Evolutionary conservation across 2,113 vertebrate species (phyloP), one percentile per base, ranked within the genome.

Genomic region (Motacilla tschutschensis): DNA sequence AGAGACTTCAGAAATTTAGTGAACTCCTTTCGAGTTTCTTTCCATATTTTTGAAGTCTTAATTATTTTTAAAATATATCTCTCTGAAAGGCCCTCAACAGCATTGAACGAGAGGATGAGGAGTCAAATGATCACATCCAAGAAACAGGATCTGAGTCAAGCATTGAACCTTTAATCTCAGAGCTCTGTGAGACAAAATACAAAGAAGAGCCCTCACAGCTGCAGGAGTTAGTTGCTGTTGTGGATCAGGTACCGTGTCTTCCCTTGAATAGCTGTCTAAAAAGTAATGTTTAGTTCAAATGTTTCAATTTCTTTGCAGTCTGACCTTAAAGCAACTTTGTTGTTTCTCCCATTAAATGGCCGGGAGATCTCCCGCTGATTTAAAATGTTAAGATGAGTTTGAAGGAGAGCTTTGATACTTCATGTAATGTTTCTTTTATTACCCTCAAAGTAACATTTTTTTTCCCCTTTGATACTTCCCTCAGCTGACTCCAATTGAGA

Each of bases 401-500:
- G 55, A 71, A 73, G 78, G 55, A 77, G 29, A 55, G 15, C 48
- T 81, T 87, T 85, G 50, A 51, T 60, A 70, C 22, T 84, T 83
- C 17, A 28, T 19, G 16, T 43, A 40, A 21, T 6, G 4, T 62
- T 63, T 60, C 31, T 65, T 71, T 64, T 82, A 12, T 66, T 85
- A n/a, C 40, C 22, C 2, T 63, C 25, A 85, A 9, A 33, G 60
- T 90, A 35, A 81, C 22, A 9, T 57, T 58, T 55, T 57, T 58
- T 55, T 87, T 76, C 53, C 63, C 12, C 51, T 38, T 82, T 62
- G 65, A n/a, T 89, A 2, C 66, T 86, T 73, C 59, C 55, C 77
- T 88, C 92, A 99, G 98, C 98, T 99, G 79, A 99, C 98, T 53
- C 98, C 98, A n/a, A 99, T 99, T 86, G 98, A 99, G 95, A 98